phyloP scores from a whole-genome alignment of 1,140 invertebrate genomes.

The Lepidurus apus region DNA sequence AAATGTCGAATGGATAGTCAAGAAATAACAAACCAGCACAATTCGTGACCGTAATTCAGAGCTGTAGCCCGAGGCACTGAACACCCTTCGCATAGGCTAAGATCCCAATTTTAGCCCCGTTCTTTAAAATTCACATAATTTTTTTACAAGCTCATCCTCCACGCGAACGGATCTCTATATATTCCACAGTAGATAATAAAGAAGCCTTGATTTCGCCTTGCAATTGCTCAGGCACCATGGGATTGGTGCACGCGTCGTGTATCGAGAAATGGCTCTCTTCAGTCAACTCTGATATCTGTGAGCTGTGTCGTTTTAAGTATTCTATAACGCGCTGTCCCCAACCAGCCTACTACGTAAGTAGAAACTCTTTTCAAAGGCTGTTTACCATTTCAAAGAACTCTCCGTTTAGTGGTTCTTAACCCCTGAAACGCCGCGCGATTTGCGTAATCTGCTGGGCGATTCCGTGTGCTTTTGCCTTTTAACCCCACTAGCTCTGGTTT shows the following conservation, averaged over 20 bases:
- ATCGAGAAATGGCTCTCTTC: slow-evolving; percentile 61
- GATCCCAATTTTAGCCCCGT: too few relatives aligned
- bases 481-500: slow-evolving; percentile 50
- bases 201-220: slow-evolving; percentile 55
- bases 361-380: neutral
- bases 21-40: too few relatives aligned
- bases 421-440: slow-evolving; percentile 41
- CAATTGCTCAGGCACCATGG: slow-evolving; percentile 60
- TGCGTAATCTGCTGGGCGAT: slow-evolving; percentile 48
- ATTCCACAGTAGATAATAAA: slow-evolving; percentile 38
- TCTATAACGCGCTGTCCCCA: slow-evolving; percentile 44
- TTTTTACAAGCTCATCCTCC: too few relatives aligned
- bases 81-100: too few relatives aligned
- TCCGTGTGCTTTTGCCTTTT: slow-evolving; percentile 50
- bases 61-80: too few relatives aligned
- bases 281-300: slow-evolving; percentile 52
- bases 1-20: too few relatives aligned
- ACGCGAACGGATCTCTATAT: too few relatives aligned
- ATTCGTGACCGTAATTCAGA: too few relatives aligned
- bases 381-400: slow-evolving; percentile 9
- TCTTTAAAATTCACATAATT: too few relatives aligned
- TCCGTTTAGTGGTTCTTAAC: slow-evolving; percentile 46
- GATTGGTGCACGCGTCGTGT: slow-evolving; percentile 58
- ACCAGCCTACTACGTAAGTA: slow-evolving; percentile 44
- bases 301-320: slow-evolving; percentile 51